A percentile compares a stretch with the other conserved stretches of the same genome.
phyloP scores from a whole-genome alignment of 2,888 invertebrate species.

The Nebria salina region DNA sequence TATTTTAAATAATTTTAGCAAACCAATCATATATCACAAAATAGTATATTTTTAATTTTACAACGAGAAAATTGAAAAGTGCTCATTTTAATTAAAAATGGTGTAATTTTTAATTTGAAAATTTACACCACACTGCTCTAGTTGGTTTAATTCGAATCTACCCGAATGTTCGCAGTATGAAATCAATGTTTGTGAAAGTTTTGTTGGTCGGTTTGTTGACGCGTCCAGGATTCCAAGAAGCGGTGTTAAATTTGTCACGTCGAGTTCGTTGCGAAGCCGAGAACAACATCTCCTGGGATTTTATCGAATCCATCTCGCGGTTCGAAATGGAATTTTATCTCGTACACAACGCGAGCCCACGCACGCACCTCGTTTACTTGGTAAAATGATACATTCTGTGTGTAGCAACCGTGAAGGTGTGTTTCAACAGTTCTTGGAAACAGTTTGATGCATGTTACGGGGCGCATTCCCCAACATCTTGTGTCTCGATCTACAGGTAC shows the following conservation, averaged over 20 bases:
- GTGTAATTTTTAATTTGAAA: background rate
- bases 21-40: background rate
- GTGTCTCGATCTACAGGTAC: background rate
- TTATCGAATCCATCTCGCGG: slow-evolving; percentile 13
- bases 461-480: background rate
- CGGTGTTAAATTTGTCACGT: slow-evolving; percentile 3
- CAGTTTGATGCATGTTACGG: background rate
- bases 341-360: background rate
- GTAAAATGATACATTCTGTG: slow-evolving; percentile 17
- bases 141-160: background rate
- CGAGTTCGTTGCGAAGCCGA: background rate
- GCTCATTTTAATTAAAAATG: background rate
- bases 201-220: background rate
- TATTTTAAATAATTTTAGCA: background rate
- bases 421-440: slow-evolving; percentile 3
- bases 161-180: background rate
- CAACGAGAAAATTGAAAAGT: background rate
- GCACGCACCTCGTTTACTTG: background rate
- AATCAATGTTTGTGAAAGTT: background rate
- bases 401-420: slow-evolving; percentile 6
- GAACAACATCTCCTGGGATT: slow-evolving; percentile 2
- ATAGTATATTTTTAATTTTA: background rate
- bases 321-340: slow-evolving; percentile 5
- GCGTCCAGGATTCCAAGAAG: slow-evolving; percentile 18
- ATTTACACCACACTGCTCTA: background rate